Evolutionary conservation across 2,797 vertebrate species (phyloP), one percentile per base, ranked within the genome.

Genomic region (Scomberomorus guttatus): DNA sequence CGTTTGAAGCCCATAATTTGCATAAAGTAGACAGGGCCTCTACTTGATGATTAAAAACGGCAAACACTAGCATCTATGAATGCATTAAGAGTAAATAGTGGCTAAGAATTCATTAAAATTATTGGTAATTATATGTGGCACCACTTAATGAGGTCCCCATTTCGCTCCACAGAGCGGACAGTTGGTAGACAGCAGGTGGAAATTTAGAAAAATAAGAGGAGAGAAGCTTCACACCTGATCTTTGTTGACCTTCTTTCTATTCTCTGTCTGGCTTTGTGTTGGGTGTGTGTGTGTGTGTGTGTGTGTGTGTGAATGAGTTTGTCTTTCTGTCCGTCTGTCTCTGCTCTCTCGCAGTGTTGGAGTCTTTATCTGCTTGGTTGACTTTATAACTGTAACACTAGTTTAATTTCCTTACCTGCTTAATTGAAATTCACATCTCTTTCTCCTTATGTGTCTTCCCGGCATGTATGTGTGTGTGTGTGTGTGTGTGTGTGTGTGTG

Each of bases 351-450:
- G 62, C 78, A 29, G 76, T 72, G 82, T 82, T 87, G 76, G 57
- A 86, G 85, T 89, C 86, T 90, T 92, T 92, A 94, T 94, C 91
- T 92, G 84, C 92, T 89, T 92, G 91, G 82, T 84, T 90, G 87
- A 90, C 85, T 90, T 92, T 87, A 86, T 91, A 92, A 87, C 91
- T 91, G 89, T 92, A 84, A 87, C 84, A 87, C 90, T 90, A 85
- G 85, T 90, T 93, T 94, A 90, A 92, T 92, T 93, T 94, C 91
- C 92, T 93, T 81, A 83, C 90, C 89, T 85, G 87, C 87, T 93
- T 95, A 93, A 95, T 95, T 94, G 91, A 93, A 95, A 93, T 92
- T 94, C 89, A 91, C 91, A 83, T 94, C 89, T 94, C 80, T 92
- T 89, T 91, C 86, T 92, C 82, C 80, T 88, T 48, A 50, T 79